Conservation (phyloP, 2,113 vertebrate genomes). For the Chrysemys picta region DNA sequence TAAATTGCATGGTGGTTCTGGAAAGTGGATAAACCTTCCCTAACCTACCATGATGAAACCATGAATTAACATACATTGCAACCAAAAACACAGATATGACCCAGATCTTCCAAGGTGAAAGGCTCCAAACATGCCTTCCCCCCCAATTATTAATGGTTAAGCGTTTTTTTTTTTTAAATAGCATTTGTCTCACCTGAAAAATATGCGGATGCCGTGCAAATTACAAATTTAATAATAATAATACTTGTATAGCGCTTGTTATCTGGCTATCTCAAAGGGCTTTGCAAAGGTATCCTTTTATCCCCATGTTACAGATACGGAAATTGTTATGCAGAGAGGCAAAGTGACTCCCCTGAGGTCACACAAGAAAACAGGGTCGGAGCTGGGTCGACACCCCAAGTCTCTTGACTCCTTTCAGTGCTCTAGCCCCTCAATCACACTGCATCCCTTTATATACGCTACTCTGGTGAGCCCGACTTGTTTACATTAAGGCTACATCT, state of each 20-base stretch:
- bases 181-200: not conserved
- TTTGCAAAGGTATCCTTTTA: not conserved
- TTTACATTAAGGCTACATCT: not conserved
- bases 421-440: not conserved
- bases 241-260: not conserved
- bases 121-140: not conserved
- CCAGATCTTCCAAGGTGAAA: not conserved
- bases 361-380: not conserved
- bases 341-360: not conserved
- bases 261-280: not conserved
- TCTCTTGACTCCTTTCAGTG: not conserved
- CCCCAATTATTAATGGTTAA: not conserved
- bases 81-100: not conserved
- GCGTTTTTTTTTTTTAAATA: not conserved
- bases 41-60: not conserved
- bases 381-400: not conserved
- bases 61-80: not conserved
- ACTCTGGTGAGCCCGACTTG: not conserved
- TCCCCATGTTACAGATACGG: not conserved
- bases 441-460: not conserved
- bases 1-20: accelerated
- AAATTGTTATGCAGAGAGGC: not conserved
- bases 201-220: not conserved
- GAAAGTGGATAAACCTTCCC: not conserved
- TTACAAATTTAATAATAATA: not conserved